Conservation (phyloP, 2,888 invertebrate genomes). For the Apamea anceps region DNA sequence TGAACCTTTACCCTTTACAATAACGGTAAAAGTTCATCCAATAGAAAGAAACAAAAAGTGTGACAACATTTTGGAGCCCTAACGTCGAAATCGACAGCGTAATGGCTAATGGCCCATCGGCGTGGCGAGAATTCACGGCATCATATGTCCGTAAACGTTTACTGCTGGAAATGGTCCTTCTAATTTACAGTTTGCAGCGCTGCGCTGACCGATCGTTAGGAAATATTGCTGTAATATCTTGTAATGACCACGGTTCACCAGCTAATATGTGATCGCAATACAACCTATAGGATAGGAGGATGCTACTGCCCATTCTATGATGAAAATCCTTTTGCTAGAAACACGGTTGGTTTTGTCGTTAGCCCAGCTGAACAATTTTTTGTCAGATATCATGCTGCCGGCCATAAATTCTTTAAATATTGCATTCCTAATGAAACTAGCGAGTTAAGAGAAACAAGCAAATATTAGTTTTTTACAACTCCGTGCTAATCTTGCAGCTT, state of each 20-base stretch:
- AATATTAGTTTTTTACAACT: constrained; percentile 10
- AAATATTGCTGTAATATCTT: constrained; percentile 34
- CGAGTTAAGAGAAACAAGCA: neutral
- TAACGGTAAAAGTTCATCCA: neutral
- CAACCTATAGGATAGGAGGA: neutral
- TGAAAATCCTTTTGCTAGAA: neutral
- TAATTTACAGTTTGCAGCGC: constrained; percentile 27
- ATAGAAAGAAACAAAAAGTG: neutral
- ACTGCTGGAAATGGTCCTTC: constrained; percentile 16
- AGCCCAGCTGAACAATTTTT: neutral
- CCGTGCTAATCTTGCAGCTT: constrained; percentile 50
- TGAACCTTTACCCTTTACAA: neutral
- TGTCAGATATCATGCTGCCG: neutral
- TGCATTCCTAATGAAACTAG: neutral
- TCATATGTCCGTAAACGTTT: constrained; percentile 24
- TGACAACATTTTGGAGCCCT: neutral
- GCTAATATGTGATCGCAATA: neutral
- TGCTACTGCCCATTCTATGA: neutral
- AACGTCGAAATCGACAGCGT: constrained; percentile 8
- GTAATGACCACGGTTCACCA: constrained; percentile 20
- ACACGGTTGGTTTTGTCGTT: too few relatives aligned
- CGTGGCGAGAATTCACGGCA: constrained; percentile 33
- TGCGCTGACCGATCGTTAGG: constrained; percentile 21
- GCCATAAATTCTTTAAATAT: neutral
- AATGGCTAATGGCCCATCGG: constrained; percentile 33